Base-by-base conservation (phyloP, 2,888 invertebrate species). In the Cremastinae sp. region DNA sequence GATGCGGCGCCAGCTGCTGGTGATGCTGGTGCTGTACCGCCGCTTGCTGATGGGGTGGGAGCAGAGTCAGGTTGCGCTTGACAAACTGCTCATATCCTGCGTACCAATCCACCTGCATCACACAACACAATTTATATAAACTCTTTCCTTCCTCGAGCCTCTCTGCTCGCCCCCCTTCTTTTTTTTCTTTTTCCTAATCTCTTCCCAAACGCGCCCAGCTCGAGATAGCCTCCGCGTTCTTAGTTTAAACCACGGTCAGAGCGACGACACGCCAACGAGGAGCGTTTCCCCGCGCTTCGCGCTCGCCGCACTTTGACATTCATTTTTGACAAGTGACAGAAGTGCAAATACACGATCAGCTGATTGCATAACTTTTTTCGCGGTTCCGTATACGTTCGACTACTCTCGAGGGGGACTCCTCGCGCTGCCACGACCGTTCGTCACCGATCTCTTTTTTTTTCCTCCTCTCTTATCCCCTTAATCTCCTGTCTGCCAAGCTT, bases 31-130 rank as follows among this genome's bases (percentile, higher is more conserved):
- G 81, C 61, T 80, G 82, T 58, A 18, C 80, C 75, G 68, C 71
- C 68, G 81, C 82, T 83, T 88, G 89, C 81, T 88, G 88, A 83
- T 88, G 85, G 75, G 89, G 88, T 73, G 80, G 80, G 90, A 89
- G 90, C 90, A 90, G 89, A 89, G 90, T 89, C 89, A 90, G 89
- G 85, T 90, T 89, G 89, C 89, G 89, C 87, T 90, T 89, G 90
- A 89, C 90, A 89, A 90, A 86, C 89, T 90, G 89, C 90, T 90
- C 89, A 90, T 90, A 90, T 89, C 90, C 89, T 84, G 88, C 86
- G 89, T 90, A 90, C 89, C 90, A 90, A 88, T 89, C 89, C 90
- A 90, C 89, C 89, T 90, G 85, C 79, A 79, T 81, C 51, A 80
- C 70, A 80, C 80, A 74, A 78, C 65, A 58, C 56, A 64, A 74